Evolutionary conservation across 2,797 vertebrate species (phyloP), one percentile per base, ranked within the genome.

Genomic region (Macroramphosus scolopax): DNA sequence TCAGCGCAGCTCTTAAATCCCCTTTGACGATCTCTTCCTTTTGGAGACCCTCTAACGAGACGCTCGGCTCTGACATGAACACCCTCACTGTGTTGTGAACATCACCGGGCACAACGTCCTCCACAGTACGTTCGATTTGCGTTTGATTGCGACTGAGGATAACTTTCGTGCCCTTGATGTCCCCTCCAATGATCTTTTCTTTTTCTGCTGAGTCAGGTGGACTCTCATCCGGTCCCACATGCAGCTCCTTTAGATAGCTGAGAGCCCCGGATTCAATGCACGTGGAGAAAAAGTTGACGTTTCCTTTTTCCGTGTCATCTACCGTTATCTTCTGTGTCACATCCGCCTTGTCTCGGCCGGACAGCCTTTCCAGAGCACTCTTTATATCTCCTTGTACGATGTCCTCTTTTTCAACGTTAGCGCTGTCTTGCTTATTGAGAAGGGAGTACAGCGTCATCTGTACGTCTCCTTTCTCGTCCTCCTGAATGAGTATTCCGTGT

Each of bases 381-480:
- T 87, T 92, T 46, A 97, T 84, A 61, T 97, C 89, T 9, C 94
- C 94, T 48, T 81, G 81, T 33, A 93, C 60, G 12, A 96, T 75
- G 48, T 92, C 87, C 63, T 92, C 91, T 66, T 82, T 92, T 56
- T 92, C 77, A 40, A 81, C 40, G 55, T 38, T 62, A 28, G 72
- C 53, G 39, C 73, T 54, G 15, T 90, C 76, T 39, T 89, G 77
- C 78, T 93, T 85, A 70, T 96, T 92, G 61, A 97, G 88, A 62
- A 97, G 92, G 45, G 93, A 94, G 76, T 96, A 97, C 45, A 96
- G 78, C 22, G 94, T 96, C 95, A 97, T 94, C 51, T 82, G 91
- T 46, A 96, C 83, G 20, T 96, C 92, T 22, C 95, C 95, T 75
- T 86, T 94, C 84, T 97, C 95, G 35, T 92, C 93, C 57, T 96